Percentiles rank a stretch among this genome's conserved stretches.
These are phyloP conservation scores for Cisticola juncidis DNA, from an alignment of 2,113 vertebrate species.

Conservation along the genomic window DNA sequence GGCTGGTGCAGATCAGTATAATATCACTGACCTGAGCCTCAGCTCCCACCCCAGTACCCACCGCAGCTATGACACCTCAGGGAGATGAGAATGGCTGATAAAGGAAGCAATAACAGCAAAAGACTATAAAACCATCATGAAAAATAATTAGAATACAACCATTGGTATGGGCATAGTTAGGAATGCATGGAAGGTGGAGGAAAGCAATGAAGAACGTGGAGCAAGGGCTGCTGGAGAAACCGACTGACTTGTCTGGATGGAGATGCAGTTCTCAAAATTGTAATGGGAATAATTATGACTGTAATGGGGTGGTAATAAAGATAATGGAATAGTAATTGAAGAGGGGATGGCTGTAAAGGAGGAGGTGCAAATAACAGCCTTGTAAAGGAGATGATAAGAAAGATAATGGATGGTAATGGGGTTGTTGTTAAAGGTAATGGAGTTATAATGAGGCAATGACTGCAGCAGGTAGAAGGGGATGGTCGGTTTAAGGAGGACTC, in stretches of 20 bases:
- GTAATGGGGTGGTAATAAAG: conserved; percentile 71
- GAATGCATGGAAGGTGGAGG: background rate
- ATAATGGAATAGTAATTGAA: conserved; percentile 77
- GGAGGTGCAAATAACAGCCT: conserved; percentile 68
- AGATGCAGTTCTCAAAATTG: conserved; percentile 52
- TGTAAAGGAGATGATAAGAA: conserved; percentile 55
- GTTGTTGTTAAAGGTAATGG: conserved; percentile 72
- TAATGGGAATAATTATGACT: conserved; percentile 74
- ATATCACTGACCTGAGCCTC: background rate
- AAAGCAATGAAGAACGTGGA: background rate
- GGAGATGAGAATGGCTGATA: background rate
- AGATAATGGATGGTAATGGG: conserved; percentile 72
- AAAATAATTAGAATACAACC: conserved; percentile 23
- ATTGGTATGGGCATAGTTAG: background rate
- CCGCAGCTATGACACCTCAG: background rate
- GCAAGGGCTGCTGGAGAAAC: background rate
- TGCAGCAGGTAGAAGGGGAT: conserved; percentile 20
- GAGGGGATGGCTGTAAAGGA: conserved; percentile 68
- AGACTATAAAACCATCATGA: background rate
- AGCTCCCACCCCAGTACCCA: background rate
- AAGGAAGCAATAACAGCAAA: conserved; percentile 11
- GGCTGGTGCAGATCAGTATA: background rate
- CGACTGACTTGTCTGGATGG: background rate
- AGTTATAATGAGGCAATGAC: conserved; percentile 70
- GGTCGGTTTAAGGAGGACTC: conserved; percentile 40